Conservation (phyloP, 1,140 invertebrate species). For the Drosophila pruinosa region DNA sequence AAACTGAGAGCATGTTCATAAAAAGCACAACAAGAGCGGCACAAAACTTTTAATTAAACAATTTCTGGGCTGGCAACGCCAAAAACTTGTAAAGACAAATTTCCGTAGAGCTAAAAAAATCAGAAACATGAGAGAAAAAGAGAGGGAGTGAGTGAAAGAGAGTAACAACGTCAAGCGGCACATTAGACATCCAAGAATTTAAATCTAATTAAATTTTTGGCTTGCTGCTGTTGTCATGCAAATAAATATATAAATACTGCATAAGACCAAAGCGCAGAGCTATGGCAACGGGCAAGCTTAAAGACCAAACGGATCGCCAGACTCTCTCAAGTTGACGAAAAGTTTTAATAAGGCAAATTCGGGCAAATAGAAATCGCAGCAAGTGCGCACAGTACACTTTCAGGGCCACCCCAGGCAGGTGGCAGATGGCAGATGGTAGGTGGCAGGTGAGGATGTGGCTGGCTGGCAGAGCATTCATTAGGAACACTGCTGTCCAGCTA, state of each 20-base stretch:
- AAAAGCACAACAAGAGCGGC: conserved; percentile 49
- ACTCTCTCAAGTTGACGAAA: conserved; percentile 69
- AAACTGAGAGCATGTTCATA: conserved; percentile 45
- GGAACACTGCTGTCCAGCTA: conserved; percentile 65
- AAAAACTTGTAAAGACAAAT: conserved; percentile 72
- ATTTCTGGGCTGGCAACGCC: conserved; percentile 64
- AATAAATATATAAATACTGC: conserved; percentile 60
- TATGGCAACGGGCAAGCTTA: conserved; percentile 69
- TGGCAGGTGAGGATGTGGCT: background rate
- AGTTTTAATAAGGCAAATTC: conserved; percentile 75
- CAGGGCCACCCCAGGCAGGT: background rate
- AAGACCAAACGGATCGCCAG: conserved; percentile 46
- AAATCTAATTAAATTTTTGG: conserved; percentile 78
- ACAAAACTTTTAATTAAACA: conserved; percentile 80
- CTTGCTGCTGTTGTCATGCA: conserved; percentile 68
- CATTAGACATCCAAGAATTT: conserved; percentile 71
- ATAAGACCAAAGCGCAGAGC: conserved; percentile 30
- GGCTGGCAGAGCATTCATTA: conserved; percentile 59
- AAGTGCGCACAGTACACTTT: conserved; percentile 11
- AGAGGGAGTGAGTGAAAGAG: background rate
- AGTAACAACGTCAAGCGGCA: conserved; percentile 26
- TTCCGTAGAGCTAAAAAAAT: conserved; percentile 36
- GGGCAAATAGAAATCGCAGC: conserved; percentile 44
- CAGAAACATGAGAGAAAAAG: conserved; percentile 12
- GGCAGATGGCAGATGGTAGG: background rate